phyloP scores from a whole-genome alignment of 2,797 vertebrate species.

The Darevskia nairensis region DNA sequence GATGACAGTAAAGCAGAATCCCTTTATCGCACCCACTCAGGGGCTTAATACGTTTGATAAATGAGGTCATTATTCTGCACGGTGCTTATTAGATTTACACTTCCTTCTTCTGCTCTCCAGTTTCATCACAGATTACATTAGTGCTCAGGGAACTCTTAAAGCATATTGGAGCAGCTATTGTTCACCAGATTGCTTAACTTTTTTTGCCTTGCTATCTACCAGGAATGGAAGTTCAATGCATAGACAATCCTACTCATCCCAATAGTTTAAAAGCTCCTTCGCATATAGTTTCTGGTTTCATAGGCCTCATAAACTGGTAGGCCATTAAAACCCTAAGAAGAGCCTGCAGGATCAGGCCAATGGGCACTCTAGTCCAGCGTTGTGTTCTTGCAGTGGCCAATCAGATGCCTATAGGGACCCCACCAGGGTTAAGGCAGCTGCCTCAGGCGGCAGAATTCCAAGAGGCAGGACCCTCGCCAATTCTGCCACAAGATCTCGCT shows the following conservation, averaged over 20 bases:
- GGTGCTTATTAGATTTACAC: constrained; percentile 7
- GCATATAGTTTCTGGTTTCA: background rate
- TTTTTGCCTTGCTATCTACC: background rate
- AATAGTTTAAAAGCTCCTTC: background rate
- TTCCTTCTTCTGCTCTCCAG: background rate
- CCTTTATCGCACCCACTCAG: background rate
- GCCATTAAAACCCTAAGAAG: no score
- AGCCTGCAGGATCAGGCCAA: no score
- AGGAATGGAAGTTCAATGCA: background rate
- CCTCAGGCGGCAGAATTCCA: no score
- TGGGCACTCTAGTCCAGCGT: no score
- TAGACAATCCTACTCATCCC: background rate
- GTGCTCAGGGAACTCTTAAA: background rate
- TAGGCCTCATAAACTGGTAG: no score
- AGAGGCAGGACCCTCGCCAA: no score
- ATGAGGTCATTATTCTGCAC: background rate
- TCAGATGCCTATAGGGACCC: no score
- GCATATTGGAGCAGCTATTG: background rate
- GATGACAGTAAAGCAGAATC: background rate
- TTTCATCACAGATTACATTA: background rate
- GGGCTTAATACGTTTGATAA: constrained; percentile 27
- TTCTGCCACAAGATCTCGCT: no score
- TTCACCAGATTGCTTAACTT: background rate
- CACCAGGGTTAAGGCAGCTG: no score
- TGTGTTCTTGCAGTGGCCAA: no score